These are phyloP conservation scores for Spisula subtruncata DNA, from an alignment of 2,888 invertebrate genomes.

Conservation along the genomic window DNA sequence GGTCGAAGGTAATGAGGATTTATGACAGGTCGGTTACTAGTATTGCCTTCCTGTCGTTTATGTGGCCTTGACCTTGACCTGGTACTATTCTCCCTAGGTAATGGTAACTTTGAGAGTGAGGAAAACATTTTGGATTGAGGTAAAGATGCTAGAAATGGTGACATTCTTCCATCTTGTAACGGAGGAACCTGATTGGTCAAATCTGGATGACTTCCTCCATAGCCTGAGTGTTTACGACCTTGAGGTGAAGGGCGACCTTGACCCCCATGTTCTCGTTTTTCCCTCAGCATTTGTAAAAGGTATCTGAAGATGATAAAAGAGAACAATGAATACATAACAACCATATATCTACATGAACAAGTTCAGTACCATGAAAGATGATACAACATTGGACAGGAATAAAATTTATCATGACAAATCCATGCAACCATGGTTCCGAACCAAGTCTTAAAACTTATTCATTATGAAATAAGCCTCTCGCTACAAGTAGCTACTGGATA, in stretches of 20 bases:
- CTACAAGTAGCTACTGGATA: too few relatives aligned
- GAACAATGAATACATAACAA: neutral
- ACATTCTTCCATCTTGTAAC: constrained; percentile 63
- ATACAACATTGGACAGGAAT: too few relatives aligned
- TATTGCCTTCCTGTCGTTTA: constrained; percentile 67
- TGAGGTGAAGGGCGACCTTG: constrained; percentile 53
- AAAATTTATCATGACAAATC: too few relatives aligned
- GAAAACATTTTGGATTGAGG: constrained; percentile 75
- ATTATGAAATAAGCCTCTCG: too few relatives aligned
- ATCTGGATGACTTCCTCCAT: constrained; percentile 82
- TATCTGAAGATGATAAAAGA: constrained; percentile 67
- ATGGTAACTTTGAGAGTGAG: constrained; percentile 73
- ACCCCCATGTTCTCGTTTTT: constrained; percentile 70
- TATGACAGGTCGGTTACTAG: constrained; percentile 58
- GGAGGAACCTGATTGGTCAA: constrained; percentile 69
- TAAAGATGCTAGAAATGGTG: constrained; percentile 67
- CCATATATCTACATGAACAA: too few relatives aligned
- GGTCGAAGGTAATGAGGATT: constrained; percentile 75
- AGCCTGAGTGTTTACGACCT: constrained; percentile 63
- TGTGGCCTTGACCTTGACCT: constrained; percentile 58
- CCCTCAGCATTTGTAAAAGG: constrained; percentile 75
- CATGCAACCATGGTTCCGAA: too few relatives aligned
- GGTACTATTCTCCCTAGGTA: constrained; percentile 63
- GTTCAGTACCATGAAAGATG: too few relatives aligned
- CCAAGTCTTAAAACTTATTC: too few relatives aligned